These are phyloP conservation scores for Kryptolebias ocellatus DNA, from an alignment of 2,797 vertebrate genomes.

Conservation along the genomic window DNA sequence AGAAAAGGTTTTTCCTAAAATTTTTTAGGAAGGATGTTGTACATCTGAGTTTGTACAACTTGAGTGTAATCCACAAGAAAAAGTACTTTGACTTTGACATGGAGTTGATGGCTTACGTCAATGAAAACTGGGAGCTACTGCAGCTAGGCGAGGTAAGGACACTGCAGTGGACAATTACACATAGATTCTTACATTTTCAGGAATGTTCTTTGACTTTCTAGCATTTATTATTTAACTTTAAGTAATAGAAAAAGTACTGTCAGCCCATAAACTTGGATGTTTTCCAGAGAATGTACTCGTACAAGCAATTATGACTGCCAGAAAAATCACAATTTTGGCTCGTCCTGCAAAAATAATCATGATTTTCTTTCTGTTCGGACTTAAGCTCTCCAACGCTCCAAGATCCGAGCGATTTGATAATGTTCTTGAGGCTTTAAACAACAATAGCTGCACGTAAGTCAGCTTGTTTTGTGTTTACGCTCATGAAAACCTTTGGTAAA, in stretches of 20 bases:
- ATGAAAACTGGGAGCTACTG: constrained; percentile 96
- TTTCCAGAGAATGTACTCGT: neutral
- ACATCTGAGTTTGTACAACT: constrained; percentile 97
- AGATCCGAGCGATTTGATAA: constrained; percentile 90
- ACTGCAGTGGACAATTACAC: neutral
- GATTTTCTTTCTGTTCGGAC: constrained; percentile 2
- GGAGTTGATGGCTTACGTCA: constrained; percentile 96
- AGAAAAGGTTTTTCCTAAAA: neutral
- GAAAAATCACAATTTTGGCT: neutral
- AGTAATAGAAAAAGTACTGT: neutral
- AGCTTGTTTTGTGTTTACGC: neutral
- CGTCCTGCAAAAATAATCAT: no score
- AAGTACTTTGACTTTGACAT: constrained; percentile 98
- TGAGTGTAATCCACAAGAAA: constrained; percentile 99
- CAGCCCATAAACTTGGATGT: neutral
- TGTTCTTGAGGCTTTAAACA: constrained; percentile 93
- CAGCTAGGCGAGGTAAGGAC: constrained; percentile 90
- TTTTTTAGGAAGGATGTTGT: constrained; percentile 92
- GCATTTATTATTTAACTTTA: neutral
- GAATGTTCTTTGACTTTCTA: neutral
- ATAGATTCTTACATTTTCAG: neutral
- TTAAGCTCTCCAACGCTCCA: constrained; percentile 90
- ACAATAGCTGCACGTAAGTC: constrained; percentile 95
- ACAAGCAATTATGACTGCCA: neutral
- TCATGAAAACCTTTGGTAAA: neutral